These are phyloP conservation scores for Zeus faber DNA, from an alignment of 2,113 vertebrate genomes.

Conservation along the genomic window DNA sequence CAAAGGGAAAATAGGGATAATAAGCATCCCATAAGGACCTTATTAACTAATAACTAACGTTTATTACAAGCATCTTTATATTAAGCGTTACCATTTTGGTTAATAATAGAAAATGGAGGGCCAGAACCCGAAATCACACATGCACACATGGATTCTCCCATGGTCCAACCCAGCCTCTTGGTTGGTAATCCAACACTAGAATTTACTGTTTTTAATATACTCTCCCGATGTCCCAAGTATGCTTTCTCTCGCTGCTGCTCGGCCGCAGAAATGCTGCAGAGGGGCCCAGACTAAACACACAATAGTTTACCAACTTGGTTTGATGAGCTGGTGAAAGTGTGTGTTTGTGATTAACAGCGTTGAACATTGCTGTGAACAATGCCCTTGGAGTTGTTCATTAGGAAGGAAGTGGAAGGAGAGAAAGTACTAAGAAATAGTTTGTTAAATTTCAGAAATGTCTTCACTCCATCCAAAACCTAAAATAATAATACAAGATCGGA, in stretches of 20 bases:
- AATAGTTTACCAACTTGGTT: slow-evolving; percentile 31
- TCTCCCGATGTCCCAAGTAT: slow-evolving; percentile 34
- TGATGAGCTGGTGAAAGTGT: slow-evolving; percentile 7
- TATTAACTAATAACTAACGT: too few species aligned
- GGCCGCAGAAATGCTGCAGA: slow-evolving; percentile 46
- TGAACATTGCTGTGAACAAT: too few species aligned
- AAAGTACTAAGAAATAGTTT: too few species aligned
- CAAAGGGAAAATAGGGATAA: too few species aligned
- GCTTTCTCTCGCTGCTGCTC: slow-evolving; percentile 23
- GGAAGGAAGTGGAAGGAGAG: not conserved
- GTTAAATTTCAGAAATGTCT: too few species aligned
- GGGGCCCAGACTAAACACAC: slow-evolving; percentile 29
- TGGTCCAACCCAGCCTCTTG: slow-evolving; percentile 19
- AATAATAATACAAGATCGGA: too few species aligned
- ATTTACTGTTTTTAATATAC: slow-evolving; percentile 45
- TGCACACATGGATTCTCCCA: slow-evolving; percentile 1
- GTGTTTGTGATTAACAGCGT: slow-evolving; percentile 16
- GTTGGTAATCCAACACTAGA: slow-evolving; percentile 25
- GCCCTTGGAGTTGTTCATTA: not conserved
- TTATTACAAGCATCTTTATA: too few species aligned
- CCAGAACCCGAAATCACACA: too few species aligned
- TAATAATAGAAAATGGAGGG: too few species aligned
- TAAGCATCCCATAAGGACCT: too few species aligned
- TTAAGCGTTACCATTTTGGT: too few species aligned
- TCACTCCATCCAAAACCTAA: too few species aligned